Evolutionary conservation across 2,888 invertebrate species (phyloP), one percentile per base, ranked within the genome.

Genomic region (Melolontha melolontha): DNA sequence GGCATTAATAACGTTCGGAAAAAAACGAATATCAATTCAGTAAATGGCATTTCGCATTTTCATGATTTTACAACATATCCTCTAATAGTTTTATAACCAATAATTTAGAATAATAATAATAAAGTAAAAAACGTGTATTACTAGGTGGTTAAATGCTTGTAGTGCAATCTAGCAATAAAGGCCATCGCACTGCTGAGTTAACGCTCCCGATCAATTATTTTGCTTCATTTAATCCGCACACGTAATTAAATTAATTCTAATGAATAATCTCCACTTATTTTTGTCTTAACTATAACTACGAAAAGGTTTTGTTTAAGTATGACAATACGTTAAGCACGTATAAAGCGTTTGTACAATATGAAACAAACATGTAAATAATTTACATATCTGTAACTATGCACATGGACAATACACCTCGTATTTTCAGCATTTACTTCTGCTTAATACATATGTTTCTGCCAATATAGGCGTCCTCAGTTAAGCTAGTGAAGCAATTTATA

Each of bases 171-270:
- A 29, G 34, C 10, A 34, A 6, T 34, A 34, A 10, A 34, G 34
- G 34, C 34, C 34, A 34, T 34, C 7, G 34, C 6, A 34, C 34
- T 6, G 14, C 51, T 14, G 51, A 51, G 29, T 29, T n/a, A 34
- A 51, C 12, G 34, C 27, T 51, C 12, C 12, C 11, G 12, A 51
- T 12, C 12, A 51, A 34, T 51, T 51, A 51, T 34, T 34, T 51
- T 51, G 29, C 34, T 51, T 51, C 51, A 29, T 51, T 51, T 51
- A 51, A 51, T 51, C 29, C 29, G 51, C 51, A 34, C 34, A 34
- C 51, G 29, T 51, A 51, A 51, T 51, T 34, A 51, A 34, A 29
- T 34, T 51, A 51, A 51, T 51, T 34, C 34, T 34, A 51, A 51
- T 34, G 12, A 51, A 34, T 29, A 34, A 29, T 51, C 34, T 51